phyloP scores from a whole-genome alignment of 2,888 invertebrate genomes.

The Chrysodeixis includens region DNA sequence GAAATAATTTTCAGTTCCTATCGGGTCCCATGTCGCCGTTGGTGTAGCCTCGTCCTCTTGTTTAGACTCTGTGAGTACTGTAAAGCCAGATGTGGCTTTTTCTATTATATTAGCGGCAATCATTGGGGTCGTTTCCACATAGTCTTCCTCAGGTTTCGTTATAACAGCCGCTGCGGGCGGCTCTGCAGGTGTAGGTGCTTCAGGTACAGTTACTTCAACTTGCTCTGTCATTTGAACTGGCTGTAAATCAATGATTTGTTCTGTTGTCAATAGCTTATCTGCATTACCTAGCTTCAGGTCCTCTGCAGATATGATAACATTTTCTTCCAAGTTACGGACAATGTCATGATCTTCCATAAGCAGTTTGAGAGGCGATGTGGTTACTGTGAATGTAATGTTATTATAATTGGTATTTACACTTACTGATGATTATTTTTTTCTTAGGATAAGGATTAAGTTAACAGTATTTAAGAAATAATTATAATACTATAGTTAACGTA shows the following conservation, averaged over 20 bases:
- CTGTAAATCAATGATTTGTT: too few species aligned
- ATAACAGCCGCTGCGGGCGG: too few species aligned
- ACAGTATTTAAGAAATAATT: neutral
- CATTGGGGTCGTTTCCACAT: neutral
- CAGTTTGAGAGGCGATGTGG: neutral
- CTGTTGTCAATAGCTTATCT: too few species aligned
- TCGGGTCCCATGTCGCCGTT: neutral
- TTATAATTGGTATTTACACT: conserved; percentile 5
- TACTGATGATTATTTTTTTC: neutral
- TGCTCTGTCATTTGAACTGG: too few species aligned
- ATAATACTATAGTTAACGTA: neutral
- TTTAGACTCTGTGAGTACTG: neutral
- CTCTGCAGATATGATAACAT: conserved; percentile 51
- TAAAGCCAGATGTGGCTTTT: neutral
- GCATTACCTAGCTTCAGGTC: too few species aligned
- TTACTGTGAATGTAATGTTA: conserved; percentile 2
- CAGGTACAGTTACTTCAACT: too few species aligned
- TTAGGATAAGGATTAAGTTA: neutral
- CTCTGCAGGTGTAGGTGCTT: too few species aligned
- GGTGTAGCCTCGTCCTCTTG: neutral
- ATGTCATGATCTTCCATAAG: conserved; percentile 1
- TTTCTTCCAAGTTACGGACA: conserved; percentile 52
- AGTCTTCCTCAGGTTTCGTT: too few species aligned
- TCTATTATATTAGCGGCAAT: neutral
- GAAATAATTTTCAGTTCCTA: neutral